Evolutionary conservation across 2,797 vertebrate species (phyloP).

Genomic region (Micrastur ruficollis): DNA sequence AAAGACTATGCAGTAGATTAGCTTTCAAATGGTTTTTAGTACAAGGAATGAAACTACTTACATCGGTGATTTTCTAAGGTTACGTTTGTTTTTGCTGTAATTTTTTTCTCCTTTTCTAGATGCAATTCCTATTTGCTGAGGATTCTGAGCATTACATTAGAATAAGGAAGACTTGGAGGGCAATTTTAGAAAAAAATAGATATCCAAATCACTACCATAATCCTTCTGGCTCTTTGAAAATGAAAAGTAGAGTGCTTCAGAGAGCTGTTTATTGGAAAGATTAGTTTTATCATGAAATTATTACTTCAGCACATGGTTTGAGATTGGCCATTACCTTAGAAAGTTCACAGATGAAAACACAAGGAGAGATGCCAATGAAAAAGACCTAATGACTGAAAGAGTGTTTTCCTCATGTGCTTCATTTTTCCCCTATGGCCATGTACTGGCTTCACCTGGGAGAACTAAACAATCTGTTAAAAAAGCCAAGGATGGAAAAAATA

Average conservation of each 20-base stretch:
- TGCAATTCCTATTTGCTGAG: constrained; percentile 15
- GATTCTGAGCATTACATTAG: not conserved
- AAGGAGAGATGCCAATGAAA: not conserved
- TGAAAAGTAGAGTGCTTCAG: constrained; percentile 23
- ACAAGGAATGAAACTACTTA: constrained; percentile 30
- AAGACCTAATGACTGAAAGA: not conserved
- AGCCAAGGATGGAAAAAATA: not conserved
- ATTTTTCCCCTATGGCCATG: not conserved
- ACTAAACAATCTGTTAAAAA: not conserved
- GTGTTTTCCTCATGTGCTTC: not conserved
- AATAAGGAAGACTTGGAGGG: constrained; percentile 17
- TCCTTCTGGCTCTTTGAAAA: constrained; percentile 42
- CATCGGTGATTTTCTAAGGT: constrained; percentile 11
- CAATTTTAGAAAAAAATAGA: constrained; percentile 7
- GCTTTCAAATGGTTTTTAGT: constrained; percentile 50
- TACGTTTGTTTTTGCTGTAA: not conserved
- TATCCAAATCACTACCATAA: constrained; percentile 22
- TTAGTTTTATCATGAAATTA: constrained; percentile 44
- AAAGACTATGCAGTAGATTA: constrained; percentile 39
- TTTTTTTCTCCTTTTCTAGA: not conserved
- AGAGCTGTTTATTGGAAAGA: constrained; percentile 26
- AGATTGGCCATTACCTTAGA: constrained; percentile 9
- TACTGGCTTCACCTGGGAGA: not conserved
- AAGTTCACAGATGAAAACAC: constrained; percentile 11
- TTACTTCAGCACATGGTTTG: not conserved